Base-by-base conservation (phyloP, 2,797 vertebrate genomes). In the Epinephelus coioides region DNA sequence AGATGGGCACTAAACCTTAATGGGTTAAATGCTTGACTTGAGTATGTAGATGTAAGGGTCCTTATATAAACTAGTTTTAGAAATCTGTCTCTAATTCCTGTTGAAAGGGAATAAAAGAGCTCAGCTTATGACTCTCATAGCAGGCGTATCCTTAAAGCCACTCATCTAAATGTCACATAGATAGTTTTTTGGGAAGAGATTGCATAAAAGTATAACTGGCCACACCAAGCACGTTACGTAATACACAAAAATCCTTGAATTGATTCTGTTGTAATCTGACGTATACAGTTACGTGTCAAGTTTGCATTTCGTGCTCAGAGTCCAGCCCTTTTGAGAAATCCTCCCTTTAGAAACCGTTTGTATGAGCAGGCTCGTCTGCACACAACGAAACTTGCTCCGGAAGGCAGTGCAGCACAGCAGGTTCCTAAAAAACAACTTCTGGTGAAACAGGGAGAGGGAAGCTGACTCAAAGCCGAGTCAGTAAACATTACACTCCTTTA, bases 401-500 rank as follows among this genome's bases (percentile, higher is more conserved):
- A 78, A 84, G 65, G 72, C 72, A 75, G 78, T 72, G 76, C 86
- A 82, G 84, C 76, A 60, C 57, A 82, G 81, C 86, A 85, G 82
- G 89, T 94, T 92, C 84, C 88, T 82, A 85, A 92, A 86, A 89
- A 82, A 47, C 27, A 55, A 86, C 85, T 93, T 92, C 86, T 92
- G 84, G 91, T 91, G 82, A 90, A 90, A 76, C 81, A 66, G 83
- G 81, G 86, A 81, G 69, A 90, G 84, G 13, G 81, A 83, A 80
- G 83, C 88, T 94, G 93, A 93, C 87, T 94, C 85, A 89, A 81
- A 49, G 12, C 25, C 19, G 50, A 63, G 70, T 82, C 82, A 75
- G 88, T 91, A 83, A 88, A 87, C 60, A 77, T 30, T 60, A 73
- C 83, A 87, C 85, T 87, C 78, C 73, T 21, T 51, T 40, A 78